Conservation (phyloP, 1,140 invertebrate genomes). For the Triops cancriformis region DNA sequence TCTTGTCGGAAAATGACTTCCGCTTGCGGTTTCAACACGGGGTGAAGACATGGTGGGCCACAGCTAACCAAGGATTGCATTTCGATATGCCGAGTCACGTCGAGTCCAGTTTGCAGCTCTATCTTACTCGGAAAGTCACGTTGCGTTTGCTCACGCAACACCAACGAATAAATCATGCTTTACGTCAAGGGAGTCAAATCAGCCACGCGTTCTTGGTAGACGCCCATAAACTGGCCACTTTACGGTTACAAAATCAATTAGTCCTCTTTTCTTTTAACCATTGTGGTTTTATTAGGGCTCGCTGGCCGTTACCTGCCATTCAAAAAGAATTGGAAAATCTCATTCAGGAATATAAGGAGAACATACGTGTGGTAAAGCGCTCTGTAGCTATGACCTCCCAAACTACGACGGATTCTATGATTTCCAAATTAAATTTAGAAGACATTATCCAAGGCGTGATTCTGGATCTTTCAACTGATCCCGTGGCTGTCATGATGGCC, state of each 20-base stretch:
- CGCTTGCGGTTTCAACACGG: not conserved
- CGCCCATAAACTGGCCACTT: not conserved
- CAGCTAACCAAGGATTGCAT: not conserved
- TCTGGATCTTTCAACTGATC: slow-evolving; percentile 2
- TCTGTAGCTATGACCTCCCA: not conserved
- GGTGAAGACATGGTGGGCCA: not conserved
- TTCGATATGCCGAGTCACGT: slow-evolving; percentile 5
- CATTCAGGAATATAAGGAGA: not conserved
- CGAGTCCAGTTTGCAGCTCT: not conserved
- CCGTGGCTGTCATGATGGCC: not conserved
- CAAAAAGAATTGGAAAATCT: not conserved
- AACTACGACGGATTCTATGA: not conserved
- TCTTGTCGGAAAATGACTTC: not conserved
- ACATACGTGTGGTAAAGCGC: not conserved
- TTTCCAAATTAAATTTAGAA: slow-evolving; percentile 20
- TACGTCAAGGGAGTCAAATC: not conserved
- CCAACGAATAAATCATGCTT: not conserved
- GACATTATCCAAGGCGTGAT: slow-evolving; percentile 23
- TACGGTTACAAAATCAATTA: not conserved
- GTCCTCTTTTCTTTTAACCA: not conserved
- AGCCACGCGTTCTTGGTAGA: slow-evolving; percentile 2
- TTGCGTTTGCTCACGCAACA: not conserved
- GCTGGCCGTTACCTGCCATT: not conserved
- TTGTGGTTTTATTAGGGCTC: not conserved
- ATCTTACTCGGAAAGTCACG: slow-evolving; percentile 1